These are phyloP conservation scores for Gibbula magus DNA, from an alignment of 2,888 invertebrate species.

Conservation along the genomic window DNA sequence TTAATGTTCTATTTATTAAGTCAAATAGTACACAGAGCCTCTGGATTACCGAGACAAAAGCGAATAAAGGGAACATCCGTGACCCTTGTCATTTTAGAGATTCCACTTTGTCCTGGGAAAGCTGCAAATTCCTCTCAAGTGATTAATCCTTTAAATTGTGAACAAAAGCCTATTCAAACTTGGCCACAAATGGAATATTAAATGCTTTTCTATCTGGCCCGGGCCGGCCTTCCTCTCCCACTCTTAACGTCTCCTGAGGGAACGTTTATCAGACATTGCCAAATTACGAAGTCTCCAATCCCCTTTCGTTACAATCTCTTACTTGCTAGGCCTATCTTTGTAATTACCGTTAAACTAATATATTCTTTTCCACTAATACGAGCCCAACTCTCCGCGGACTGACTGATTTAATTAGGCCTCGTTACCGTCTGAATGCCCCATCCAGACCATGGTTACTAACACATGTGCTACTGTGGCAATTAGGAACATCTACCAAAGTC, in stretches of 20 bases:
- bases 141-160: constrained; percentile 17
- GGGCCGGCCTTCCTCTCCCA: background rate
- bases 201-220: constrained; percentile 24
- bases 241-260: constrained; percentile 18
- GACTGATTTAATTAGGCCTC: constrained; percentile 30
- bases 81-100: background rate
- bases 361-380: constrained; percentile 32
- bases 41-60: background rate
- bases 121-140: constrained; percentile 18
- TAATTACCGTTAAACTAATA: constrained; percentile 41
- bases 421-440: background rate
- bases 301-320: constrained; percentile 25
- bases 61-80: background rate
- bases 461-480: constrained; percentile 26
- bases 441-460: background rate
- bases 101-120: constrained; percentile 13
- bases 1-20: background rate
- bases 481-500: constrained; percentile 16
- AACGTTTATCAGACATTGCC: constrained; percentile 20
- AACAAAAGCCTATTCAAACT: constrained; percentile 16
- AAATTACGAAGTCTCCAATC: constrained; percentile 27
- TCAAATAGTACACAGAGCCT: background rate
- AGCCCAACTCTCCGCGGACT: constrained; percentile 28
- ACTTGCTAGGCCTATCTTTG: constrained; percentile 4
- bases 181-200: constrained; percentile 25